A percentile compares a stretch with the other conserved stretches of the same genome.
phyloP scores from a whole-genome alignment of 2,797 vertebrate genomes.

The Rhodeus uyekii region DNA sequence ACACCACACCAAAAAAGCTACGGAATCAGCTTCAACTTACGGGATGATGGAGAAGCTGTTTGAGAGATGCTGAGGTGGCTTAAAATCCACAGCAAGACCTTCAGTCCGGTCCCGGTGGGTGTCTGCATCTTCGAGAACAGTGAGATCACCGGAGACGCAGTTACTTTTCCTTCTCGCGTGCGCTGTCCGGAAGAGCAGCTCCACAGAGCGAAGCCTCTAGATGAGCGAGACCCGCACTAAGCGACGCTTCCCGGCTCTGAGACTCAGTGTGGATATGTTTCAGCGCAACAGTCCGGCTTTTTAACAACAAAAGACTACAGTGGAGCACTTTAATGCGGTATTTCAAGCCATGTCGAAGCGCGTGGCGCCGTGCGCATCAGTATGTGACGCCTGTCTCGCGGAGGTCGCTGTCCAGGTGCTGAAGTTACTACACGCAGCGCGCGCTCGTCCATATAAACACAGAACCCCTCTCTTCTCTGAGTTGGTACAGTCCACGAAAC shows the following conservation, averaged over 20 bases:
- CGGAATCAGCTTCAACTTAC: constrained; percentile 71
- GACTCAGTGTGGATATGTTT: constrained; percentile 33
- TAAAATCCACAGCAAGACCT: constrained; percentile 77
- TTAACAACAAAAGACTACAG: constrained; percentile 34
- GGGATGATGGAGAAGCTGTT: constrained; percentile 76
- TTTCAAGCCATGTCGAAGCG: constrained; percentile 49
- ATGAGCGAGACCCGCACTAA: constrained; percentile 46
- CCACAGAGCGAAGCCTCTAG: constrained; percentile 37
- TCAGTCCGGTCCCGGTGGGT: constrained; percentile 64
- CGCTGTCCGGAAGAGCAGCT: constrained; percentile 43
- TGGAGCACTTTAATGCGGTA: constrained; percentile 24
- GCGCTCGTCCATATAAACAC: constrained; percentile 47
- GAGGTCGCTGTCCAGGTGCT: constrained; percentile 55
- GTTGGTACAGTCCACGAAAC: constrained; percentile 60
- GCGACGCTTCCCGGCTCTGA: constrained; percentile 35
- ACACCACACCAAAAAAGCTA: constrained; percentile 10
- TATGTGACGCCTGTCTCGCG: constrained; percentile 9
- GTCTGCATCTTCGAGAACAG: constrained; percentile 70
- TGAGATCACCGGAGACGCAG: constrained; percentile 45
- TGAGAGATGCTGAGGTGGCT: constrained; percentile 64
- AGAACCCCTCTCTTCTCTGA: constrained; percentile 32
- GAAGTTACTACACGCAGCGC: constrained; percentile 55
- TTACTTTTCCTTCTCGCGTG: constrained; percentile 35
- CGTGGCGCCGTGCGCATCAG: constrained; percentile 22
- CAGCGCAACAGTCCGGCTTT: constrained; percentile 37